Evolutionary conservation across 2,113 vertebrate genomes (phyloP).

Genomic region (Crocuta crocuta): DNA sequence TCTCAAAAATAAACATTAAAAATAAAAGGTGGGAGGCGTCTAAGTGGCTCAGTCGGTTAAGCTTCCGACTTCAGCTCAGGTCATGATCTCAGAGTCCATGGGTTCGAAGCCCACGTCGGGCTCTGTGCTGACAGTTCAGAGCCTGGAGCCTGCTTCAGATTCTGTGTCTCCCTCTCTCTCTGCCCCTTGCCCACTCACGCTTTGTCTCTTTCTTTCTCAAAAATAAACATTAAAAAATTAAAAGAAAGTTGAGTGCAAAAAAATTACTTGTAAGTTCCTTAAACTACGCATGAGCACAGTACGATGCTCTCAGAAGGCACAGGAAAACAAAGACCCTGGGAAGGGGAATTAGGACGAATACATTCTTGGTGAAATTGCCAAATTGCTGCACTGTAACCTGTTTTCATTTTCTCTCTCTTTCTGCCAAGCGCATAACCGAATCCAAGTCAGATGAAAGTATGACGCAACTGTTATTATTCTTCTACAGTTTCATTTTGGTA

Average conservation of each 20-base stretch:
- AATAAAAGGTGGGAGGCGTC: neutral
- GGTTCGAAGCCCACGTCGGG: fast-evolving
- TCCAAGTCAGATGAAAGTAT: conserved; percentile 9
- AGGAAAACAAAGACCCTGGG: neutral
- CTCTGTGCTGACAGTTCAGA: neutral
- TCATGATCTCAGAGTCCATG: neutral
- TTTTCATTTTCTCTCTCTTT: conserved; percentile 51
- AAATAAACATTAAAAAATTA: too few relatives aligned
- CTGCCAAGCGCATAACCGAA: neutral
- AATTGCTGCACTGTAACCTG: neutral
- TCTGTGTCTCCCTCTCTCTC: neutral
- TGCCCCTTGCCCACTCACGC: neutral
- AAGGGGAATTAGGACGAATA: neutral
- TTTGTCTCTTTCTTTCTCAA: too few relatives aligned
- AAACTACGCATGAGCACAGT: neutral
- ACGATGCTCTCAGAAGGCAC: neutral
- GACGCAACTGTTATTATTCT: conserved; percentile 48
- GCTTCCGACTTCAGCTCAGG: neutral
- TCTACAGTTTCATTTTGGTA: conserved; percentile 36
- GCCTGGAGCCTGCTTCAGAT: neutral
- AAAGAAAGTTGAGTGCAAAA: neutral
- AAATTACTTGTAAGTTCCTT: conserved; percentile 49
- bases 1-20: too few relatives aligned
- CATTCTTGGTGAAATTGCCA: neutral
- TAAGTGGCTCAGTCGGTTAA: neutral